phyloP scores from a whole-genome alignment of 23 tunicate species.

The Clavelina lepadiformis region DNA sequence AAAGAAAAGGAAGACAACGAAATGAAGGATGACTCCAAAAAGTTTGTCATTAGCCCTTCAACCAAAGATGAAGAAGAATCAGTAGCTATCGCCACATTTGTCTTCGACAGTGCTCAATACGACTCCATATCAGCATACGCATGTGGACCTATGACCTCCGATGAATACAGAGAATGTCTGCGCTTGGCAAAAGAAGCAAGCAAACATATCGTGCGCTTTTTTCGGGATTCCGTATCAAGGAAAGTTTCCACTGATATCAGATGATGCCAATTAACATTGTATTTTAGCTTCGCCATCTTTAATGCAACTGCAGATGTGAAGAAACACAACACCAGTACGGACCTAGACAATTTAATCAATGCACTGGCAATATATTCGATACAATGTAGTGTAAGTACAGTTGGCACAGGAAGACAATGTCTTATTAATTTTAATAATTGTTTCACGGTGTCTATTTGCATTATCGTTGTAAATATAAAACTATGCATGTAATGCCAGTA shows the following conservation, averaged over 20 bases:
- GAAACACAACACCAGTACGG: no score
- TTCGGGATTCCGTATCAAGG: constrained; percentile 47
- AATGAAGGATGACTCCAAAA: constrained; percentile 6
- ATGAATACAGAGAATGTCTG: constrained; percentile 35
- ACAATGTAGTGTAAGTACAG: no score
- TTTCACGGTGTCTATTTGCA: no score
- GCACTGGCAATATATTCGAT: no score
- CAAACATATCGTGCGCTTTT: constrained; percentile 35
- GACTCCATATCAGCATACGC: constrained; percentile 35
- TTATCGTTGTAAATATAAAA: no score
- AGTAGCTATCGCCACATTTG: constrained; percentile 48
- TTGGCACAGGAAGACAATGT: no score
- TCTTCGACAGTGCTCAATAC: constrained; percentile 56
- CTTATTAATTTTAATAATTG: no score
- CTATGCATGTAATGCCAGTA: no score
- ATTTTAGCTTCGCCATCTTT: no score
- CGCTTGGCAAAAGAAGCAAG: constrained; percentile 36
- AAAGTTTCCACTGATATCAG: constrained; percentile 39
- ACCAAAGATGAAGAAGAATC: constrained; percentile 33
- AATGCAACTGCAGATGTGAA: no score
- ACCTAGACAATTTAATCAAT: no score
- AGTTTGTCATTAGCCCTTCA: constrained; percentile 39
- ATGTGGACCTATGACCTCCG: constrained; percentile 34
- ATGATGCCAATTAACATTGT: no score
- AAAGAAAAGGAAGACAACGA: constrained; percentile 8